Percentiles rank a stretch among this genome's conserved stretches.
These are phyloP conservation scores for Drosophila crucigera DNA, from an alignment of 2,888 invertebrate species.

Conservation along the genomic window DNA sequence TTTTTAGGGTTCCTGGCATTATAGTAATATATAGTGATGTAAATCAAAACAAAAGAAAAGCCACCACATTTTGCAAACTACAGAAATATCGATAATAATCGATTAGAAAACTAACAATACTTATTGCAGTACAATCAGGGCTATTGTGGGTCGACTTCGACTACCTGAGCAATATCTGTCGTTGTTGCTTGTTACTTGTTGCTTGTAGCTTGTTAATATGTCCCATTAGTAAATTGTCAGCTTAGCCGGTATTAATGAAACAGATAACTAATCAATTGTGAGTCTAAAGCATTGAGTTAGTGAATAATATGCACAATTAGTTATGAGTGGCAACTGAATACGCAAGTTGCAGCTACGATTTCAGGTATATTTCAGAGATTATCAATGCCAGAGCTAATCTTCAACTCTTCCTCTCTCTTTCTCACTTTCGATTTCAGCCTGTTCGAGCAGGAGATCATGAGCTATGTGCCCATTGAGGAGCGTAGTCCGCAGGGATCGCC, in stretches of 20 bases:
- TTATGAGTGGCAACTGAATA: neutral
- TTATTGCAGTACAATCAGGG: neutral
- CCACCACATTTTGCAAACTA: neutral
- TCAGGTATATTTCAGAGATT: neutral
- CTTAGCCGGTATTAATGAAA: constrained; percentile 32
- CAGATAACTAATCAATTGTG: constrained; percentile 31
- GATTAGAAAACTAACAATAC: neutral
- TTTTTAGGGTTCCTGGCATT: neutral
- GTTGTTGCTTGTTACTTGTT: constrained; percentile 1
- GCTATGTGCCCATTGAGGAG: constrained; percentile 92
- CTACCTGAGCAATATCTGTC: neutral
- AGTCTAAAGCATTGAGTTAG: constrained; percentile 6
- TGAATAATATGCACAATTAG: constrained; percentile 17
- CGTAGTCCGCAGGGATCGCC: constrained; percentile 89
- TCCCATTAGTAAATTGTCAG: constrained; percentile 50
- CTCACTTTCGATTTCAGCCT: constrained; percentile 88
- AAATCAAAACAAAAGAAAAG: neutral
- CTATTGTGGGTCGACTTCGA: neutral
- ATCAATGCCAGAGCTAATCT: neutral
- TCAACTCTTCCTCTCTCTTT: neutral
- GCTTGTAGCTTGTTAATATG: constrained; percentile 16
- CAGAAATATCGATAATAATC: constrained; percentile 5
- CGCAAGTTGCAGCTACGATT: neutral
- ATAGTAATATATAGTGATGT: neutral
- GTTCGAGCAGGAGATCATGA: constrained; percentile 99